phyloP scores from a whole-genome alignment of 2,888 invertebrate species.

The Protonemura montana region DNA sequence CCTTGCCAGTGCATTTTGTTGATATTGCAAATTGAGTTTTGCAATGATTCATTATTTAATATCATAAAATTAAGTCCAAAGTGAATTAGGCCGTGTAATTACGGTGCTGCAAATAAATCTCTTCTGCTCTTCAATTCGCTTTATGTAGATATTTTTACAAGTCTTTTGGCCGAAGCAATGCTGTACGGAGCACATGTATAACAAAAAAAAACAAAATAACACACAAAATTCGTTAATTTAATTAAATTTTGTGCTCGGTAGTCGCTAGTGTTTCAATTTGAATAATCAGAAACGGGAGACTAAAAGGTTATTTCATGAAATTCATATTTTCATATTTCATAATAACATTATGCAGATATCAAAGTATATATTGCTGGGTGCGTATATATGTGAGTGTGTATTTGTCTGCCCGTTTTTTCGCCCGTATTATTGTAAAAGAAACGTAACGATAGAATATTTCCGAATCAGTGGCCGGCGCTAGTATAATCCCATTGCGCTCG shows the following conservation, averaged over 20 bases:
- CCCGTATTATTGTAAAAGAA: conserved; percentile 43
- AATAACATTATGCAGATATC: conserved; percentile 18
- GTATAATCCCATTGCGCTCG: conserved; percentile 45
- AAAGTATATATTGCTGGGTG: neutral
- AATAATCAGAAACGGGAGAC: conserved; percentile 25
- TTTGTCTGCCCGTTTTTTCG: neutral
- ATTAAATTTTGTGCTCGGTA: conserved; percentile 15
- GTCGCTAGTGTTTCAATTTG: conserved; percentile 26
- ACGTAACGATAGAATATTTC: conserved; percentile 46
- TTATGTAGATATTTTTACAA: conserved; percentile 20
- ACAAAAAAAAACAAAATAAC: neutral
- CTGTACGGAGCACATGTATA: neutral
- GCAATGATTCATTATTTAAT: conserved; percentile 40
- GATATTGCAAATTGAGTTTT: neutral
- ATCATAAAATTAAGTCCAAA: conserved; percentile 28
- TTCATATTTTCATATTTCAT: conserved; percentile 37
- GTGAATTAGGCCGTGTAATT: conserved; percentile 19
- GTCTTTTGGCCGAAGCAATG: conserved; percentile 9
- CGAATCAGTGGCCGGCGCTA: conserved; percentile 45
- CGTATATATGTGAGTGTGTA: neutral
- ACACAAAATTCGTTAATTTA: conserved; percentile 33
- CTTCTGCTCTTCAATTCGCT: conserved; percentile 21
- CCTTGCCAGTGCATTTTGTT: neutral
- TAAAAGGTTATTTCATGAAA: neutral
- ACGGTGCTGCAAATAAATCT: neutral